Evolutionary conservation across 2,113 vertebrate species (phyloP), one percentile per base, ranked within the genome.

Genomic region (Pipa parva): DNA sequence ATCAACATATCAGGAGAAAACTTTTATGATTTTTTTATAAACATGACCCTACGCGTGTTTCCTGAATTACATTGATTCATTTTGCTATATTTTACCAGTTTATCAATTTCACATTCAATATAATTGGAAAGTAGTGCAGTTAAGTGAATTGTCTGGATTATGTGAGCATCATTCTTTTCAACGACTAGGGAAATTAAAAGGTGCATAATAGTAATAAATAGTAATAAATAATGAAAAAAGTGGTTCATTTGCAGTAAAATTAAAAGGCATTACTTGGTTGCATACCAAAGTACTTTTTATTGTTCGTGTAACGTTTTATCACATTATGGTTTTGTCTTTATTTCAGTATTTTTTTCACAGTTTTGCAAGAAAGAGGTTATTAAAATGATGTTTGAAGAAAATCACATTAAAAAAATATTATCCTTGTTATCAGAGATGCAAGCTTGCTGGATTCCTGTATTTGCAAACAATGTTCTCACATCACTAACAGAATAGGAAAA

Each of bases 1-100:
- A 81, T 78, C 72, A 63, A 75, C 52, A 80, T 63, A 75, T 31
- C 9, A 10, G 5, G 10, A 36, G 33, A 36, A 7, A 13, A 36
- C 33, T 36, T 36, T 9, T 13, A 36, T 36, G 33, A 36, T 9
- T 36, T 13, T 36, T 11, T 36, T 36, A 36, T 36, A 36, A 36
- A 9, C 33, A 36, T 36, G 33, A 36, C 33, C 33, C 15, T 11
- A 9, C 15, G 10, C 33, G 15, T 3, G 33, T 12, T 68, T 68
- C 56, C 59, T 68, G 59, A 68, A 68, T 68, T 59, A 33, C 65
- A 68, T 68, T 68, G 65, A 68, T 68, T 58, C 65, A 51, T 59
- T 59, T 60, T 42, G 55, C 56, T 52, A 52, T 46, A 51, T 51
- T 68, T 68, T 60, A 68, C 56, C 56, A 60, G 45, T 59, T 45